Base-by-base conservation (phyloP, 2,113 vertebrate genomes). In the Rhabdornis inornatus region DNA sequence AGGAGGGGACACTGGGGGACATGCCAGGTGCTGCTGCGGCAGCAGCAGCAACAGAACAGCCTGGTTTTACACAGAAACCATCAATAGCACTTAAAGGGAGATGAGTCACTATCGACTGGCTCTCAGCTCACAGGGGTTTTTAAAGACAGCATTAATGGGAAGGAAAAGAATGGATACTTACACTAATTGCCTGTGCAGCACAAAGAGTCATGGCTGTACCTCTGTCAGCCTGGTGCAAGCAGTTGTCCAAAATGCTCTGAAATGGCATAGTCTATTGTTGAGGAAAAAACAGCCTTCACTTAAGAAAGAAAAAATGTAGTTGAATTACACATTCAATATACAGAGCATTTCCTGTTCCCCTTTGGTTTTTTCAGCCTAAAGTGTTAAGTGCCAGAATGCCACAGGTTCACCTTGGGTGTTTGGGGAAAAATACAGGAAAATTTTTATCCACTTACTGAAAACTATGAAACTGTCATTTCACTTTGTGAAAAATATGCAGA, bases 21-120 rank as follows among this genome's bases (percentile, higher is more conserved):
- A 0, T 0, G 10, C 28, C 7, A 13, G 56, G 45, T 30, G 0
- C 6, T 9, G 66, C 33, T 8, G 59, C 47, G 3, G 2, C 42
- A 6, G 3, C 18, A 27, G 61, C 53, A 13, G 77, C 59, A 6
- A 18, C 70, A 31, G 11, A 64, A 3, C 11, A 2, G 24, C 39
- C 72, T 2, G 9, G 25, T 5, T 37, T 28, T 8, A 7, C 53
- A 3, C 5, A 17, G 52, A 47, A 53, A 7, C 23, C 1, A 0
- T 72, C 37, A 0, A 76, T 87, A 64, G 40, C 47, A 24, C 92
- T 87, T 45, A 8, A 0, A 0, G 7, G 35, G 52, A 30, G 70
- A 39, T n/a, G 37, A 44, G 53, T 13, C 13, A 12, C 2, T 53
- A 82, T 71, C 4, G 39, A 75, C 14, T 23, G 65, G 60, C 75